These are phyloP conservation scores for Drosophila prolongata DNA, from an alignment of 2,888 invertebrate species.

Conservation along the genomic window DNA sequence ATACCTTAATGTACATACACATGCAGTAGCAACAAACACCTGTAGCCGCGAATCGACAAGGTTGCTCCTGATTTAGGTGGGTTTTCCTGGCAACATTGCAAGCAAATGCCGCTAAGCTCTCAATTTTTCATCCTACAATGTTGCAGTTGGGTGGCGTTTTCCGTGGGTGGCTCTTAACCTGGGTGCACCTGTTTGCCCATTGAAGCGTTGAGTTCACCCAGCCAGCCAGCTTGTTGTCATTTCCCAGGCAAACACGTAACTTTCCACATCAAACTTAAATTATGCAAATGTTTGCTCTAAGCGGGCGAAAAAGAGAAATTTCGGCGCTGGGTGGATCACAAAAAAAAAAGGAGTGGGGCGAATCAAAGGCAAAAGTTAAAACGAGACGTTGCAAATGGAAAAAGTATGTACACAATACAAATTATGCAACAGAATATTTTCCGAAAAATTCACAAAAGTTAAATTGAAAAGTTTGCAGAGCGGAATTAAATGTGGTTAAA, in stretches of 20 bases:
- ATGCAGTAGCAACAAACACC: constrained; percentile 31
- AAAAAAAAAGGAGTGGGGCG: not conserved
- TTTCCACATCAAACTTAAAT: constrained; percentile 45
- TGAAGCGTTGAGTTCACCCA: constrained; percentile 33
- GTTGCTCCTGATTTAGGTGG: constrained; percentile 18
- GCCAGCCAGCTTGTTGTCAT: constrained; percentile 34
- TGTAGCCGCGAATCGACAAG: constrained; percentile 23
- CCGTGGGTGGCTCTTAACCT: not conserved
- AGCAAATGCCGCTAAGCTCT: constrained; percentile 19
- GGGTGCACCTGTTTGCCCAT: constrained; percentile 41
- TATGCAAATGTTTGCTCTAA: constrained; percentile 43
- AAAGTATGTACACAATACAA: constrained; percentile 16
- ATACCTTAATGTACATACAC: constrained; percentile 17
- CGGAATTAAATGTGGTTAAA: constrained; percentile 9
- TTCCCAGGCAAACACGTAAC: constrained; percentile 22
- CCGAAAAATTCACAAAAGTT: constrained; percentile 17
- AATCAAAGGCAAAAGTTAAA: constrained; percentile 26
- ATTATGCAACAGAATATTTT: constrained; percentile 13
- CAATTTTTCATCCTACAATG: constrained; percentile 32
- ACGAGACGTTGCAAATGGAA: constrained; percentile 11
- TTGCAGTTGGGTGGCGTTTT: constrained; percentile 24
- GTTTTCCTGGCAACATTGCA: constrained; percentile 26
- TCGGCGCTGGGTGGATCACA: not conserved
- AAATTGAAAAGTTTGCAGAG: constrained; percentile 25
- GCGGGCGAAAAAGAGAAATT: constrained; percentile 1